Percentiles rank a stretch among this genome's conserved stretches.
Evolutionary conservation across 2,113 vertebrate genomes (phyloP).

Genomic region (Orientallactaga bullata): DNA sequence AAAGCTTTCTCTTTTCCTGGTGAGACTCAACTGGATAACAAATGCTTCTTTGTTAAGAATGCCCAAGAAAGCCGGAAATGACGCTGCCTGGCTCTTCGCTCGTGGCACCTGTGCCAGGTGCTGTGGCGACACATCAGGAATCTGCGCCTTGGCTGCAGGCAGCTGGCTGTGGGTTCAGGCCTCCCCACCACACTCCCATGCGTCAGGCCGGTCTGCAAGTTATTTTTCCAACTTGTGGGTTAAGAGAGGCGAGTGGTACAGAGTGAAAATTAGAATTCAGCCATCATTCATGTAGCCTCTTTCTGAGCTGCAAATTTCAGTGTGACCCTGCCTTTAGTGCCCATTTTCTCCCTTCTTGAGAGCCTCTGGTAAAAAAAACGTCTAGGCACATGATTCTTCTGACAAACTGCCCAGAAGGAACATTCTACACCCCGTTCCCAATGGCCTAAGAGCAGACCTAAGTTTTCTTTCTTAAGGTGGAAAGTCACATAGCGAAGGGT

Average conservation of each 20-base stretch:
- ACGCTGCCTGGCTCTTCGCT: too few species aligned
- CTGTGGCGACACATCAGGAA: not conserved
- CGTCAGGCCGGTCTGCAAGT: not conserved
- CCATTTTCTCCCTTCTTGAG: not conserved
- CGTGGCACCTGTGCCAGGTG: fast-evolving
- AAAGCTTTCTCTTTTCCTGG: not conserved
- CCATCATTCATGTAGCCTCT: not conserved
- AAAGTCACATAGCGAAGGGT: constrained; percentile 30
- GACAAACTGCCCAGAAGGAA: not conserved
- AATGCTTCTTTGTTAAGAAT: not conserved
- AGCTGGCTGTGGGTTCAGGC: fast-evolving
- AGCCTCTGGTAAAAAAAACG: not conserved
- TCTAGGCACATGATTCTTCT: not conserved
- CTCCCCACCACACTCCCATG: not conserved
- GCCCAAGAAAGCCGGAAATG: not conserved
- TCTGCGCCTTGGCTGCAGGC: fast-evolving
- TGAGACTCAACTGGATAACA: not conserved
- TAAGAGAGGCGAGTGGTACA: not conserved
- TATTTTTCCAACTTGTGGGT: not conserved
- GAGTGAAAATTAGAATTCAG: not conserved
- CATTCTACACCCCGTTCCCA: not conserved
- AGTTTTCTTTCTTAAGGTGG: constrained; percentile 1
- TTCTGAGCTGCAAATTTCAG: not conserved
- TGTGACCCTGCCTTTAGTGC: not conserved
- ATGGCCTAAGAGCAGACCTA: not conserved